A percentile compares a stretch with the other conserved stretches of the same genome.
Conservation (phyloP, 2,113 vertebrate genomes). For the Seriola dumerili region DNA sequence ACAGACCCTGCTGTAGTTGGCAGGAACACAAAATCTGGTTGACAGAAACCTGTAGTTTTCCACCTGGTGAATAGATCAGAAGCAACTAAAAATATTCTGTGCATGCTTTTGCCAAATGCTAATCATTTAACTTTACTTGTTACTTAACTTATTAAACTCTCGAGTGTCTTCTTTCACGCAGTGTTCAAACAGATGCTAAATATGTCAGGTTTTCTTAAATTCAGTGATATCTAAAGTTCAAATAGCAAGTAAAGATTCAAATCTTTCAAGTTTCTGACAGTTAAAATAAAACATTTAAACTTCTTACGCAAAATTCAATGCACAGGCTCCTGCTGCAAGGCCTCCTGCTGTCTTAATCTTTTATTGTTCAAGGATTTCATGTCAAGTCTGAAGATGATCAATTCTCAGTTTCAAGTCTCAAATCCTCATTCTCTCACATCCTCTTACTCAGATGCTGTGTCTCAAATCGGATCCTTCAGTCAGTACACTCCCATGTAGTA, state of each 20-base stretch:
- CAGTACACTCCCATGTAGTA: too few relatives aligned
- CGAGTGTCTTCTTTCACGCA: too few relatives aligned
- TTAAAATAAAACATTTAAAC: not conserved
- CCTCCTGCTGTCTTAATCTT: not conserved
- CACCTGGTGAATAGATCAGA: not conserved
- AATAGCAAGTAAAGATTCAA: not conserved
- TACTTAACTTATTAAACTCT: not conserved
- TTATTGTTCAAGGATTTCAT: not conserved
- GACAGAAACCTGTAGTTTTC: constrained; percentile 20
- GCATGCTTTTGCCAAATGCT: not conserved
- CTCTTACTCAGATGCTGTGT: too few relatives aligned
- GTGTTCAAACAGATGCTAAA: not conserved
- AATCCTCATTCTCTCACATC: too few relatives aligned
- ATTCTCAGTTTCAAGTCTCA: not conserved
- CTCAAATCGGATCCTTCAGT: too few relatives aligned
- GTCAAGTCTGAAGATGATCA: too few relatives aligned
- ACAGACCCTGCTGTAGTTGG: not conserved
- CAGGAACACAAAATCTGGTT: not conserved
- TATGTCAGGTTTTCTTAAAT: not conserved
- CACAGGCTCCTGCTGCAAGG: not conserved
- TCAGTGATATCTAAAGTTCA: not conserved
- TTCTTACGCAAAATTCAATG: not conserved
- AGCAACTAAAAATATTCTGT: constrained; percentile 5
- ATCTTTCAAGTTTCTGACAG: not conserved
- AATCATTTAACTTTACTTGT: not conserved